Base-by-base conservation (phyloP, 2,797 vertebrate species). In the Etheostoma perlongum region DNA sequence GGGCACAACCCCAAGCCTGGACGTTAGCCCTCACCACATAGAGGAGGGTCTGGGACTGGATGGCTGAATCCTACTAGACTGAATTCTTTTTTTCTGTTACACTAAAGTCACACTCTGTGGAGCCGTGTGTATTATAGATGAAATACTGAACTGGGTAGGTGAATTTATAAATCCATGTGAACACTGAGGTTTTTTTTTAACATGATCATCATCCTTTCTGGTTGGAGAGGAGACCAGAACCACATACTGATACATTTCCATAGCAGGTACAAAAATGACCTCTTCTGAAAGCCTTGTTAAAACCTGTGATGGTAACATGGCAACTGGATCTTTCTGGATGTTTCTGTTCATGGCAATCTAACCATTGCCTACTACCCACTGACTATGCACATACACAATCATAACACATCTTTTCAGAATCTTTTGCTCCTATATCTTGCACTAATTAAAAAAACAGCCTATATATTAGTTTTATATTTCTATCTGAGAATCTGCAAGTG, bases 1-100 rank as follows among this genome's bases (percentile, higher is more conserved):
- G 92, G 94, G 91, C 47, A 78, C 88, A 83, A 93, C 83, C 94
- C 94, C 86, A 94, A 92, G 95, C 94, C 95, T 85, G 96, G 96
- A 94, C 94, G 93, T 91, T 97, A 96, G 74, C 92, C 94, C 58
- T 92, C 96, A 71, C 92, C 95, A 30, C 51, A 5, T 6, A 47
- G 59, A 78, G 27, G 63, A 61, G 19, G 27, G 53, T 48, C 40
- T 25, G 52, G 54, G 21, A 48, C 61, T 57, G 70, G 67, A 73
- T 16, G 49, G 48, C 15, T 67, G 69, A 61, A 64, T 73, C 49
- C 52, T 2, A 63, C 2, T 58, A 61, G 74, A 74, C 74, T 66
- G 67, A 75, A 59, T 62, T 42, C 57, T 27, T 27, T 27, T 30
- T 62, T 42, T 75, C 46, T 80, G 68, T 75, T 51, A 40, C 59